These are phyloP conservation scores for Thunnus maccoyii DNA, from an alignment of 2,113 vertebrate species.

Conservation along the genomic window DNA sequence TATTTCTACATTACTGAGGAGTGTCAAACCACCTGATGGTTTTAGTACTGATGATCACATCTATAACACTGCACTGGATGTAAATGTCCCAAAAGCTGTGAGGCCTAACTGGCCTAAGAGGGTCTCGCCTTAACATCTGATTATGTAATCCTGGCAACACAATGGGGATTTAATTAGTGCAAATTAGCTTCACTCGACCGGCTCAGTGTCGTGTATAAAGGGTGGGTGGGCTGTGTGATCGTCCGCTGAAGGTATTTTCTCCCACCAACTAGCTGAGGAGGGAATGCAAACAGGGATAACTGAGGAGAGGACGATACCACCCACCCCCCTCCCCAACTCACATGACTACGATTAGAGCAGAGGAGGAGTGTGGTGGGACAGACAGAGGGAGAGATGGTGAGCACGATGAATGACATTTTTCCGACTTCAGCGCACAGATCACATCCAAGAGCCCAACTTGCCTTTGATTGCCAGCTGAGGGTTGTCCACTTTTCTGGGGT, in stretches of 20 bases:
- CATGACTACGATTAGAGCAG: conserved; percentile 82
- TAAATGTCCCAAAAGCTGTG: neutral
- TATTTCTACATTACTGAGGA: neutral
- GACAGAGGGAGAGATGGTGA: conserved; percentile 46
- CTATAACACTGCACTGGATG: neutral
- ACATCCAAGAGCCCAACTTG: conserved; percentile 27
- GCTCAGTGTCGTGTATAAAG: conserved; percentile 20
- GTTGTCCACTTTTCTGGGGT: conserved; percentile 50
- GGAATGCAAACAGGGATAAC: conserved; percentile 55
- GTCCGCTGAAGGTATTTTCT: conserved; percentile 33
- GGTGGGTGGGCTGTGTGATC: conserved; percentile 51
- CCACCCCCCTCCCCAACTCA: conserved; percentile 64
- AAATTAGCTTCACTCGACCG: conserved; percentile 52
- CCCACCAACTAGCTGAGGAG: conserved; percentile 37
- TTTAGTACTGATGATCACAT: neutral
- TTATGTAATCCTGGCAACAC: conserved; percentile 54
- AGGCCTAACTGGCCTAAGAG: neutral
- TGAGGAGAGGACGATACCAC: conserved; percentile 44
- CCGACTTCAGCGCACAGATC: conserved; percentile 28
- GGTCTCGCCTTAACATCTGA: conserved; percentile 17
- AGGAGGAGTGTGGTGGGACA: conserved; percentile 60
- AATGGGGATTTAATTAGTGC: conserved; percentile 52
- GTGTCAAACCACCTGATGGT: no score
- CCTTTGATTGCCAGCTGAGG: conserved; percentile 21
- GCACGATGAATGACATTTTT: conserved; percentile 46